phyloP scores from a whole-genome alignment of 1,140 invertebrate genomes.

The Rhagoletis pomonella region DNA sequence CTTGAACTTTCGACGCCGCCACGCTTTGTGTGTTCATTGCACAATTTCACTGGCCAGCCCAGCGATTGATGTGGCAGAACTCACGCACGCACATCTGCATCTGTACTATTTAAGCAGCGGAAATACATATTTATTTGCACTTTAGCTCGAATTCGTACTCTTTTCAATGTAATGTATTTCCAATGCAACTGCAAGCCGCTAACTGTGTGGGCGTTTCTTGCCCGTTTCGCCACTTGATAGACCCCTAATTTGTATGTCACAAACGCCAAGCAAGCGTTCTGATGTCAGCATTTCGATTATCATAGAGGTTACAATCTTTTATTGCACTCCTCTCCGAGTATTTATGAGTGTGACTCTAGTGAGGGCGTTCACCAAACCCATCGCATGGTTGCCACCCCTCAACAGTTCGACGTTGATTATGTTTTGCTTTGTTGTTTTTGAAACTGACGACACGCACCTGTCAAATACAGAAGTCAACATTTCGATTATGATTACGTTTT shows the following conservation, averaged over 20 bases:
- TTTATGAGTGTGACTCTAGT: neutral
- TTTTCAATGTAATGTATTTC: too few relatives aligned
- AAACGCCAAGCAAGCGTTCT: neutral
- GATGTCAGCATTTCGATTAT: slow-evolving; percentile 9
- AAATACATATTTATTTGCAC: neutral
- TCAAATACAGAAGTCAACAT: slow-evolving; percentile 33
- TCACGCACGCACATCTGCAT: neutral
- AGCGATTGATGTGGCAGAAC: neutral
- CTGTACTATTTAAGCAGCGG: neutral
- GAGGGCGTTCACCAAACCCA: neutral
- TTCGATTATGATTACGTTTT: slow-evolving; percentile 43
- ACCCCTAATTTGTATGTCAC: slow-evolving; percentile 40
- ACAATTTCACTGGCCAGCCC: neutral
- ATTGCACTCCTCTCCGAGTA: neutral
- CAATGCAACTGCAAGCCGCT: slow-evolving; percentile 35
- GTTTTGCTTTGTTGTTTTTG: slow-evolving; percentile 22
- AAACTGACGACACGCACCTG: slow-evolving; percentile 22
- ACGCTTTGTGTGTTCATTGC: neutral
- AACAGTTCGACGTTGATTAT: neutral
- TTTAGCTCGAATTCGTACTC: neutral
- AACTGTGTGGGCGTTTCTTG: slow-evolving; percentile 34
- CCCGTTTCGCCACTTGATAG: neutral
- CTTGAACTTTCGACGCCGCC: neutral
- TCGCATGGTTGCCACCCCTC: neutral
- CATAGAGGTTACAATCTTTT: too few relatives aligned